Percentiles rank a stretch among this genome's conserved stretches.
Evolutionary conservation across 1,140 invertebrate genomes (phyloP).

Genomic region (Bombus confusus): DNA sequence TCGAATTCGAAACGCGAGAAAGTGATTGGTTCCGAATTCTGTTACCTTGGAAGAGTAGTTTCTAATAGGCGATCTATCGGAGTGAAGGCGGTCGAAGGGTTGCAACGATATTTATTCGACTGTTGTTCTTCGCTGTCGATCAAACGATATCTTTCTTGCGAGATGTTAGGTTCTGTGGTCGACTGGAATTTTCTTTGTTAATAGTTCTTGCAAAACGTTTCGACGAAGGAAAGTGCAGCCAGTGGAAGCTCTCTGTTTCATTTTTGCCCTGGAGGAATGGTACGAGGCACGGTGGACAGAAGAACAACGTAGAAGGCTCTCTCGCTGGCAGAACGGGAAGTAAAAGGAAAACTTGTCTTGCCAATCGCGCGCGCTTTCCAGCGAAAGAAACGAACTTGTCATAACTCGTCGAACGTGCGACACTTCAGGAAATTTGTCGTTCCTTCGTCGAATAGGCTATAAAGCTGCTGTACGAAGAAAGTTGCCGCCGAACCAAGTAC

Average conservation of each 20-base stretch:
- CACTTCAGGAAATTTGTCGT: constrained; percentile 18
- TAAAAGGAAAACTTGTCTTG: constrained; percentile 27
- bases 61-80: no score
- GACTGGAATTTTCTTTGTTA: not conserved
- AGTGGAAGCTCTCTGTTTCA: constrained; percentile 10
- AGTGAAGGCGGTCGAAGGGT: not conserved
- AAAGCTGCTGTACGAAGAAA: not conserved
- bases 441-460: not conserved
- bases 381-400: constrained; percentile 15
- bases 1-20: no score
- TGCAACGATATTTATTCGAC: not conserved
- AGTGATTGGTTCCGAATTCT: no score
- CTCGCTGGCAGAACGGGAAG: not conserved
- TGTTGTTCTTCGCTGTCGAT: not conserved
- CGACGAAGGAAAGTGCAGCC: not conserved
- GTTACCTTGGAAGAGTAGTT: no score
- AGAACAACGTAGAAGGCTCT: not conserved
- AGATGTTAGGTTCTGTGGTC: not conserved
- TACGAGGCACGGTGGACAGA: not conserved
- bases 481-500: not conserved
- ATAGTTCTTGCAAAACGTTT: not conserved
- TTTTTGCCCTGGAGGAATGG: constrained; percentile 5
- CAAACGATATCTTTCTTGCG: not conserved
- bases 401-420: constrained; percentile 18
- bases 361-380: constrained; percentile 14